Conservation (phyloP, 2,113 vertebrate species). For the Chitala chitala region DNA sequence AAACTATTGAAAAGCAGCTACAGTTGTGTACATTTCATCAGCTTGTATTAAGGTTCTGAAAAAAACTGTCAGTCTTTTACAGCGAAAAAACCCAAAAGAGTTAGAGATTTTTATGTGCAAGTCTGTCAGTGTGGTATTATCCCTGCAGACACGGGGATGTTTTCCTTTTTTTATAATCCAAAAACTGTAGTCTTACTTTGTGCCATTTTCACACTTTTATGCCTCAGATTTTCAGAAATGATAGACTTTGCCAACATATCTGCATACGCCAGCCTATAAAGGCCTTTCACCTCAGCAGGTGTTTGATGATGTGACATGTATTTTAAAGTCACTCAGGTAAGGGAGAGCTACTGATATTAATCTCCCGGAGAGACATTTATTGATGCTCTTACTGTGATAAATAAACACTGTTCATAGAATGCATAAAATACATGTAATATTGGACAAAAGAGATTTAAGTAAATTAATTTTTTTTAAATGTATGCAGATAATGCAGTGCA, state of each 20-base stretch:
- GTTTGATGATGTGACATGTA: too few relatives aligned
- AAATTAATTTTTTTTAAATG: too few relatives aligned
- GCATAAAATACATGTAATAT: too few relatives aligned
- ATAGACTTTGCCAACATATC: neutral
- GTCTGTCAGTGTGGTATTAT: neutral
- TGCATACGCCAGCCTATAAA: neutral
- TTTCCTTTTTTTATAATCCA: neutral
- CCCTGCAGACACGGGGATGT: neutral
- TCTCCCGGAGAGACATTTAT: too few relatives aligned
- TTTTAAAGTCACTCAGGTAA: too few relatives aligned
- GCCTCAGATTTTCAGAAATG: neutral
- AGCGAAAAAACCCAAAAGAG: too few relatives aligned
- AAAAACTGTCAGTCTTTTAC: too few relatives aligned
- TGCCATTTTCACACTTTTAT: neutral
- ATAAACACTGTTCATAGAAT: too few relatives aligned
- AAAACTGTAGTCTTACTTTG: neutral
- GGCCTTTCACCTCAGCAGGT: neutral
- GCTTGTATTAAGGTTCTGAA: neutral
- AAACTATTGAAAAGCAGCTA: neutral
- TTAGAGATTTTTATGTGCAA: neutral
- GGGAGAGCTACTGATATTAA: too few relatives aligned
- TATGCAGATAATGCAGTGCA: too few relatives aligned
- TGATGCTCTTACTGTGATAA: too few relatives aligned
- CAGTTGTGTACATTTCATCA: neutral
- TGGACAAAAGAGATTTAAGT: too few relatives aligned